Conservation (phyloP, 2,113 vertebrate genomes). For the Syngnathoides biaculeatus region DNA sequence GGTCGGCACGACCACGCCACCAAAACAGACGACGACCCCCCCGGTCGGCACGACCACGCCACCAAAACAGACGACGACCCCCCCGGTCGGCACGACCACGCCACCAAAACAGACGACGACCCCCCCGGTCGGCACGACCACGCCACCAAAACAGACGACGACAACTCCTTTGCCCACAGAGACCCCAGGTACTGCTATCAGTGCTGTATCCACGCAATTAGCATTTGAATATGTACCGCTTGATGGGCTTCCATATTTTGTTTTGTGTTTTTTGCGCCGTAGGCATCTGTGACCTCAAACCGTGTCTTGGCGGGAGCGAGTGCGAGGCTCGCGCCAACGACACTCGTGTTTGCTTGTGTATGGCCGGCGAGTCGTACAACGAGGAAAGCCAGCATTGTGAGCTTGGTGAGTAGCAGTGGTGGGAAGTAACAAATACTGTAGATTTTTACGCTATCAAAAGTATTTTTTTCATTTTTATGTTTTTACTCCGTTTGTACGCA, state of each 20-base stretch:
- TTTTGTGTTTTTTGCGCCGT: not conserved
- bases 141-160: not conserved
- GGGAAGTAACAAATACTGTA: not conserved
- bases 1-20: not conserved
- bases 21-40: not conserved
- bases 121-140: fast-evolving
- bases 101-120: not conserved
- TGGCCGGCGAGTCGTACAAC: slow-evolving; percentile 35
- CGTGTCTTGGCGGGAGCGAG: slow-evolving; percentile 42
- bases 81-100: not conserved
- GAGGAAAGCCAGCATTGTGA: fast-evolving
- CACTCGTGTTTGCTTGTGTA: slow-evolving; percentile 46
- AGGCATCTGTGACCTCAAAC: slow-evolving; percentile 28
- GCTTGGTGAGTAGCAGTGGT: slow-evolving; percentile 20
- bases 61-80: not conserved
- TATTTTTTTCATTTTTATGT: too few species aligned
- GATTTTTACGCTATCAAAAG: not conserved
- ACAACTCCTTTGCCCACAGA: not conserved
- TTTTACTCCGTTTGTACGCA: too few species aligned
- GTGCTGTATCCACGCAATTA: not conserved
- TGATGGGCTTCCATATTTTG: not conserved
- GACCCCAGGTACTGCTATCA: not conserved
- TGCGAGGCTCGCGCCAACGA: slow-evolving; percentile 8
- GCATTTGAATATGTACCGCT: not conserved
- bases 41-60: not conserved